A percentile compares a stretch with the other conserved stretches of the same genome.
Evolutionary conservation across 1,140 invertebrate genomes (phyloP).

Genomic region (Ceratosolen solmsi): DNA sequence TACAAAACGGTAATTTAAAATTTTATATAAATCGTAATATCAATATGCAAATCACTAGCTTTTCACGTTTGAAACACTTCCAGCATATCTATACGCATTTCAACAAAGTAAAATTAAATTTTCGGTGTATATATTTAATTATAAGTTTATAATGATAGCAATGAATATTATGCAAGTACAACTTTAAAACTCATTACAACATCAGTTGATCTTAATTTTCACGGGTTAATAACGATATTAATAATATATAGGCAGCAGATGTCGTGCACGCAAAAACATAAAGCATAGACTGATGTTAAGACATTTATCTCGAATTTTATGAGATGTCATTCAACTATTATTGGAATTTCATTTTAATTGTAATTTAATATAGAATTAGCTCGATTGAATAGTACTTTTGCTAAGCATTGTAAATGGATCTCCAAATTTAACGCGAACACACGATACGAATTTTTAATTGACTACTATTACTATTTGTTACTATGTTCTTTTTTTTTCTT

Average conservation of each 20-base stretch:
- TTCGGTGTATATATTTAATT: not conserved
- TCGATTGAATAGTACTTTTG: too few relatives aligned
- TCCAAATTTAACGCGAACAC: not conserved
- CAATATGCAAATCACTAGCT: too few relatives aligned
- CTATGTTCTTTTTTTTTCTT: too few relatives aligned
- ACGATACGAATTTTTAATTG: not conserved
- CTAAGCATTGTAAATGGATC: too few relatives aligned
- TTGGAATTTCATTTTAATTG: not conserved
- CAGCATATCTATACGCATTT: not conserved
- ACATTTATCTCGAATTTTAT: slow-evolving; percentile 2
- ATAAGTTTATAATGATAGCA: not conserved
- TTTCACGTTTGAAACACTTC: too few relatives aligned
- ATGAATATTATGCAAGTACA: slow-evolving; percentile 18
- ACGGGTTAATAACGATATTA: slow-evolving; percentile 4
- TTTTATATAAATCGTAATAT: too few relatives aligned
- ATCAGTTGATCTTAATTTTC: not conserved
- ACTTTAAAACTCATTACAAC: slow-evolving; percentile 19
- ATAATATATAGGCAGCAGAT: slow-evolving; percentile 8
- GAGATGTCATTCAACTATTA: slow-evolving; percentile 23
- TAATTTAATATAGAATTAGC: too few relatives aligned
- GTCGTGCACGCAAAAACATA: not conserved
- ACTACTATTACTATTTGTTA: too few relatives aligned
- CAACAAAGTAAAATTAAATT: not conserved
- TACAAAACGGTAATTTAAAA: not conserved
- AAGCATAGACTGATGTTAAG: slow-evolving; percentile 38